Evolutionary conservation across 1,140 invertebrate species (phyloP).

Genomic region (Lepidotrigona ventralis): DNA sequence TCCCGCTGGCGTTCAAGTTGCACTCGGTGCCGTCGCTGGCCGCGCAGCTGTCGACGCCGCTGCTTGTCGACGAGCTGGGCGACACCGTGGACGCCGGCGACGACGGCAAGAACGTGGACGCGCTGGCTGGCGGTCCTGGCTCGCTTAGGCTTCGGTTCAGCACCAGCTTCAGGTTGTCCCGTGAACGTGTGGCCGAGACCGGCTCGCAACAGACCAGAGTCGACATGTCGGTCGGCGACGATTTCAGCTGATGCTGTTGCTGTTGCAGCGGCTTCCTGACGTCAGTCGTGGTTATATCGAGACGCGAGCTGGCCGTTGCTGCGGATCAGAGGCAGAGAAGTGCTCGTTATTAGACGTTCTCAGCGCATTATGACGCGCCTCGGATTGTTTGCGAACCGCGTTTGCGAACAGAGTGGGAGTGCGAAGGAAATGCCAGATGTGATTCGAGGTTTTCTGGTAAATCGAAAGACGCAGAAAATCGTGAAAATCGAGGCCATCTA

Average conservation of each 20-base stretch:
- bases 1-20: constrained; percentile 41
- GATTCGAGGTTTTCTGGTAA: too few relatives aligned
- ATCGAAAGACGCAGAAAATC: too few relatives aligned
- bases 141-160: constrained; percentile 83
- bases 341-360: constrained; percentile 8
- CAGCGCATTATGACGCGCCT: neutral
- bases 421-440: too few relatives aligned
- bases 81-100: constrained; percentile 60
- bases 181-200: constrained; percentile 77
- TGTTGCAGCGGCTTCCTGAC: constrained; percentile 41
- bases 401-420: too few relatives aligned
- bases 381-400: too few relatives aligned
- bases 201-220: constrained; percentile 79
- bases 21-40: constrained; percentile 39
- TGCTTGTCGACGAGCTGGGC: constrained; percentile 56
- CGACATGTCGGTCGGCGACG: constrained; percentile 72
- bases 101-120: constrained; percentile 54
- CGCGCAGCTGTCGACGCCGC: constrained; percentile 46
- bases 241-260: constrained; percentile 24
- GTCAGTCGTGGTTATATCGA: constrained; percentile 63
- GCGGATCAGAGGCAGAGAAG: constrained; percentile 44
- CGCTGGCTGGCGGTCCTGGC: constrained; percentile 78
- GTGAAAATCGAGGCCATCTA: too few relatives aligned
- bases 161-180: constrained; percentile 82
- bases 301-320: constrained; percentile 43